Evolutionary conservation across 1,140 invertebrate species (phyloP), one percentile per base, ranked within the genome.

Genomic region (Scaptomyza hsui): DNA sequence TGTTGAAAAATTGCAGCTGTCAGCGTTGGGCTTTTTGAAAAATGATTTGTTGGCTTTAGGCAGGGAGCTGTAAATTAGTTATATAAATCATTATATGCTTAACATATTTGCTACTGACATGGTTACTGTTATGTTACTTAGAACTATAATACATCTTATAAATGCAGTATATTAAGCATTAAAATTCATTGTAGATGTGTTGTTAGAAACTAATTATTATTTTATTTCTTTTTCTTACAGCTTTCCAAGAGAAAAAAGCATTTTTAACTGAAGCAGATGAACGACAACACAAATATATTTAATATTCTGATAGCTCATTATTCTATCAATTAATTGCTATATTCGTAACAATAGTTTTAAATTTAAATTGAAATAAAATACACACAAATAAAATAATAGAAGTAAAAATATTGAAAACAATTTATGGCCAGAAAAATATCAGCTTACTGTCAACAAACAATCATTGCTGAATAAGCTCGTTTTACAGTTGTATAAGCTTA

Each of bases 1-100:
- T 29, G 79, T 82, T 12, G 71, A 78, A 82, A 83, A 83, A 83
- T 83, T 82, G 71, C 65, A 82, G 73, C 79, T 82, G 79, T 82
- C 79, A 82, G 79, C 79, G 75, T 71, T 78, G 71, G 35, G 26
- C 26, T 5, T 9, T 53, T 60, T 75, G 75, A 75, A 83, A 81
- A 65, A 82, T 81, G 64, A 81, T 81, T 81, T 81, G 73, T 81
- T 81, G 70, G 62, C 74, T 74, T 74, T 81, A 53, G 69, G 57
- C 53, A 69, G 59, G 55, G 61, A 29, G 45, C 49, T 72, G 71
- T 26, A 57, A 59, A 26, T 59, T 12, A 57, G 19, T 29, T 71
- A 48, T 71, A 78, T 81, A 81, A 77, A 81, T 82, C 74, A 82
- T 78, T 53, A 70, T 70, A 59, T 61, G 53, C 56, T 78, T 74